Base-by-base conservation (phyloP, 2,888 invertebrate genomes). In the Yponomeuta sedellus region DNA sequence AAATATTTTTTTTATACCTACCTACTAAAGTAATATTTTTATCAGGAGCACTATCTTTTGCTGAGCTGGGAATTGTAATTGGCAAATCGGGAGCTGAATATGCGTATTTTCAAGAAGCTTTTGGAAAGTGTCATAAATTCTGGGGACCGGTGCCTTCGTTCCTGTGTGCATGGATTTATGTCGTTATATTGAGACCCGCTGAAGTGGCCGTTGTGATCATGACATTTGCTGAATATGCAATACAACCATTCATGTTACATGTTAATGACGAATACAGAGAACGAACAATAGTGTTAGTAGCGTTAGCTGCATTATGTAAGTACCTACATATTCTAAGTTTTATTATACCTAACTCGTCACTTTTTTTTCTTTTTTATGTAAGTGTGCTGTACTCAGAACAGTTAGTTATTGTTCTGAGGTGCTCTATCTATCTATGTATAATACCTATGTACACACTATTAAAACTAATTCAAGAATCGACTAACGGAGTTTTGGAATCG, bases 41-140 rank as follows among this genome's bases (percentile, higher is more conserved):
- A 39, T 25, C 75, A 95, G 95, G 96, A 71, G 96, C 96, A 0
- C 80, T 96, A 68, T 94, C 95, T 1, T 97, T 96, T 76, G 95
- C 96, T 52, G 97, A 97, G 86, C 85, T 97, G 66, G 96, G 96
- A 40, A 95, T 95, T 0, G 94, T 96, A 1, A 93, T 96, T 5
- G 94, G 94, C 0, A 92, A 94, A 75, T 96, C 96, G 0, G 97
- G 97, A 2, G 96, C 96, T 1, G 96, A 96, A 82, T 96, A 96
- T 79, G 93, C 95, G 1, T 97, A 96, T 78, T 94, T 96, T 75
- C 92, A 94, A 78, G 95, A 95, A 77, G 94, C 96, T 0, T 96
- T 95, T 80, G 91, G 93, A 11, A 93, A 94, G 5, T 82, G 92
- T 61, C 95, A 95, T 75, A 91, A 83, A 71, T 95, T 92, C 82